Evolutionary conservation across 2,797 vertebrate genomes (phyloP).

Genomic region (Takifugu rubripes): DNA sequence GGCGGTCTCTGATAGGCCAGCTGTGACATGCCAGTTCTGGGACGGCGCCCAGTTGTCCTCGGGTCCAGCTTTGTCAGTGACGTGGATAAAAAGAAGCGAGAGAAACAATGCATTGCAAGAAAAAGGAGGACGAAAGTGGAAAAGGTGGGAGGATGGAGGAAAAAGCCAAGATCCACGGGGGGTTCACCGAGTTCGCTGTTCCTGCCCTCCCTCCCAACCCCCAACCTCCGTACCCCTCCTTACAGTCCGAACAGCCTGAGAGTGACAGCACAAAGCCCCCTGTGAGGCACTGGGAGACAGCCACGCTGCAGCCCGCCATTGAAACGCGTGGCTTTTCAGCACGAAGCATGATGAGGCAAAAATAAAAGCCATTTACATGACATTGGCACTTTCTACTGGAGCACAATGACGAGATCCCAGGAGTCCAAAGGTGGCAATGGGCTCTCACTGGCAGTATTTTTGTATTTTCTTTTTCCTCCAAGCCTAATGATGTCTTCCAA

Average conservation of each 20-base stretch:
- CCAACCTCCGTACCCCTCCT: conserved; percentile 34
- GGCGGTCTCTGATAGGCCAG: conserved; percentile 57
- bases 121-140: conserved; percentile 34
- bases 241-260: conserved; percentile 60
- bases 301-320: conserved; percentile 62
- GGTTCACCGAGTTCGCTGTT: conserved; percentile 76
- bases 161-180: conserved; percentile 58
- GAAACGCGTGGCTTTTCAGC: conserved; percentile 66
- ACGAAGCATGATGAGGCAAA: conserved; percentile 70
- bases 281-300: conserved; percentile 69
- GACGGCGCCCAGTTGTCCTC: conserved; percentile 69
- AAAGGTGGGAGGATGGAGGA: conserved; percentile 52
- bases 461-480: conserved; percentile 8
- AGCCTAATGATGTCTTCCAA: conserved; percentile 69
- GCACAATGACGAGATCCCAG: conserved; percentile 66
- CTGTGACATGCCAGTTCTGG: conserved; percentile 64
- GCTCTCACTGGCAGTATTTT: conserved; percentile 38
- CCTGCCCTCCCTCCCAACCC: conserved; percentile 11
- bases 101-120: conserved; percentile 1
- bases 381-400: conserved; percentile 62
- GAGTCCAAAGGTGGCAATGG: conserved; percentile 56
- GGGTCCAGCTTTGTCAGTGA: conserved; percentile 58
- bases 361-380: conserved; percentile 77
- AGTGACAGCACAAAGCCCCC: conserved; percentile 78
- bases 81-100: conserved; percentile 35